Evolutionary conservation across 2,113 vertebrate species (phyloP).

Genomic region (Oryzias woworae): DNA sequence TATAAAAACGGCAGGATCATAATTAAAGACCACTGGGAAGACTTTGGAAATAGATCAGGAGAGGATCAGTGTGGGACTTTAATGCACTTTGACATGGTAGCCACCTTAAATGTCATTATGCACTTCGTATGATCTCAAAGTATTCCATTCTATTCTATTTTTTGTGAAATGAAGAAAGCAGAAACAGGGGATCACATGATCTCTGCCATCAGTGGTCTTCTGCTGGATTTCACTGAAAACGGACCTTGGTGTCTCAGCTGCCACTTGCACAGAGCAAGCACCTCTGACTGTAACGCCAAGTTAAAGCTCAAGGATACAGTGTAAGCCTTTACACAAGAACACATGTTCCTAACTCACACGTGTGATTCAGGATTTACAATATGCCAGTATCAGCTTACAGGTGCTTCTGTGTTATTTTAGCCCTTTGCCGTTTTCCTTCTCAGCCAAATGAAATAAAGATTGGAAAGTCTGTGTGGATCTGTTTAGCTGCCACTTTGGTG

Average conservation of each 20-base stretch:
- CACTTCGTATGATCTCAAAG: no score
- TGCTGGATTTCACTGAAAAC: slow-evolving; percentile 25
- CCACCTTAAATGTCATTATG: no score
- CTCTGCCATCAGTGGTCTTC: no score
- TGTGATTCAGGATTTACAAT: slow-evolving; percentile 16
- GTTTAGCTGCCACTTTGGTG: slow-evolving; percentile 69
- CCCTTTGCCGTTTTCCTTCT: slow-evolving; percentile 55
- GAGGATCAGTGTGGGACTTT: no score
- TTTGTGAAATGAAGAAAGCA: no score
- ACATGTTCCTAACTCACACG: slow-evolving; percentile 36
- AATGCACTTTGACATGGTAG: no score
- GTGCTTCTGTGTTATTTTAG: slow-evolving; percentile 67
- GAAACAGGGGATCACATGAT: no score
- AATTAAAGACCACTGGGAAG: no score
- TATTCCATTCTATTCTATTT: no score
- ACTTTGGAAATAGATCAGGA: no score
- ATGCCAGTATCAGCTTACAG: slow-evolving; percentile 53
- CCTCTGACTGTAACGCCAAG: slow-evolving; percentile 1
- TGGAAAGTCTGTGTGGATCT: slow-evolving; percentile 69
- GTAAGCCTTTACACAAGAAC: slow-evolving; percentile 39
- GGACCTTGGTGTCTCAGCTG: not conserved
- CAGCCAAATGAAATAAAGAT: slow-evolving; percentile 59
- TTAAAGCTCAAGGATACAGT: slow-evolving; percentile 10
- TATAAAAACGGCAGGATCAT: no score
- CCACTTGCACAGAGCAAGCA: slow-evolving; percentile 1